Percentiles rank a stretch among this genome's conserved stretches.
These are phyloP conservation scores for Plemyria rubiginata DNA, from an alignment of 2,888 invertebrate genomes.

Conservation along the genomic window DNA sequence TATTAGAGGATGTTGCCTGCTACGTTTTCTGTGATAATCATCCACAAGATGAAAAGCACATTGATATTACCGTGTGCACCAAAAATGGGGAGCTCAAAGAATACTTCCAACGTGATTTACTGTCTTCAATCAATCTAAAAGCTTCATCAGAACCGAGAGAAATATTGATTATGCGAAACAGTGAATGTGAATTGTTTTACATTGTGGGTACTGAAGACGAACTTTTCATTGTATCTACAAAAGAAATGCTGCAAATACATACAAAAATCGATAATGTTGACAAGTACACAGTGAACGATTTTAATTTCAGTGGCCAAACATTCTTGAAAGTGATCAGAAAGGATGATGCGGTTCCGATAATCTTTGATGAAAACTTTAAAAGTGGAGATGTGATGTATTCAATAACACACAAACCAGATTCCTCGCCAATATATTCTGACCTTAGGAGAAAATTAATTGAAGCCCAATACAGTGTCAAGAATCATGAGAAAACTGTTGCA, in stretches of 20 bases:
- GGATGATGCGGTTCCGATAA: constrained; percentile 66
- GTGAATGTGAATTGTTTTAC: constrained; percentile 63
- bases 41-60: constrained; percentile 55
- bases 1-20: constrained; percentile 58
- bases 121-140: constrained; percentile 51
- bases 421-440: constrained; percentile 54
- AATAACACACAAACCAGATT: constrained; percentile 40
- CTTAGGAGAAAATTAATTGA: constrained; percentile 65
- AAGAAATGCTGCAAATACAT: constrained; percentile 48
- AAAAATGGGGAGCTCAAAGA: constrained; percentile 64
- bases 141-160: constrained; percentile 42
- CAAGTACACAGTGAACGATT: constrained; percentile 59
- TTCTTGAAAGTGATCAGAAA: constrained; percentile 57
- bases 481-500: constrained; percentile 57
- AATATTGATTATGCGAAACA: constrained; percentile 62
- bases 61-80: constrained; percentile 68
- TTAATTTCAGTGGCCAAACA: constrained; percentile 55
- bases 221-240: constrained; percentile 60
- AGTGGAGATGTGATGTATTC: constrained; percentile 46
- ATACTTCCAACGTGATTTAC: constrained; percentile 59
- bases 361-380: constrained; percentile 69
- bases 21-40: constrained; percentile 71
- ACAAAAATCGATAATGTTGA: constrained; percentile 56
- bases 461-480: constrained; percentile 60
- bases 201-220: constrained; percentile 54